A percentile compares a stretch with the other conserved stretches of the same genome.
Evolutionary conservation across 2,113 vertebrate species (phyloP).

Genomic region (Pelusios castaneus): DNA sequence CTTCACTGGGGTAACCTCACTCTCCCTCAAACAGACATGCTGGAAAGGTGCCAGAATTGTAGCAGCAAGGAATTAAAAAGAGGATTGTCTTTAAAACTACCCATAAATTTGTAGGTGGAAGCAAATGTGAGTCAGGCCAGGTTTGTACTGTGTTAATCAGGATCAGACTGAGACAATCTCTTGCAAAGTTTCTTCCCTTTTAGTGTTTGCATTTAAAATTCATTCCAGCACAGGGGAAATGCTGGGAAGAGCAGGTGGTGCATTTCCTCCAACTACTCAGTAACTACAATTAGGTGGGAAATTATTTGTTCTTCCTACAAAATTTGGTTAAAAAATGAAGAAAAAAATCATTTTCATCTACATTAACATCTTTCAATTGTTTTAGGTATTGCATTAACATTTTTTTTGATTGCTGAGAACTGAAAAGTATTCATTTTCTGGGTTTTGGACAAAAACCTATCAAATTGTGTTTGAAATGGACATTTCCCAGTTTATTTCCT

Average conservation of each 20-base stretch:
- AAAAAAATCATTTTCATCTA: not conserved
- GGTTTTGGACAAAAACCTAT: not conserved
- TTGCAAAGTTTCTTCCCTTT: not conserved
- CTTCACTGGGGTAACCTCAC: not conserved
- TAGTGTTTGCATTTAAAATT: not conserved
- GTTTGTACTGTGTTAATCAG: not conserved
- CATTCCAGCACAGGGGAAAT: not conserved
- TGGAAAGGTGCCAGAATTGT: not conserved
- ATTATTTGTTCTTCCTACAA: not conserved
- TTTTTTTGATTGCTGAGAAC: not conserved
- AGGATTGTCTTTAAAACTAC: not conserved
- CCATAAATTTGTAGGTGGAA: not conserved
- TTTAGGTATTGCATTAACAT: not conserved
- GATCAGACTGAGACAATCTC: not conserved
- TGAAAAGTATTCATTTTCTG: not conserved
- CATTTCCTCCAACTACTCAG: not conserved
- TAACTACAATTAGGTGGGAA: not conserved
- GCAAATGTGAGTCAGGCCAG: not conserved
- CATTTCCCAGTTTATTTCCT: not conserved
- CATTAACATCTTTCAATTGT: not conserved
- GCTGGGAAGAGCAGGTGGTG: not conserved
- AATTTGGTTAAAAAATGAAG: not conserved
- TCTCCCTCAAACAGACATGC: not conserved
- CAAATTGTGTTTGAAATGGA: not conserved
- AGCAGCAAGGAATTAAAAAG: not conserved